These are phyloP conservation scores for Clarias platycephalus DNA, from an alignment of 2,797 vertebrate genomes.

Conservation along the genomic window DNA sequence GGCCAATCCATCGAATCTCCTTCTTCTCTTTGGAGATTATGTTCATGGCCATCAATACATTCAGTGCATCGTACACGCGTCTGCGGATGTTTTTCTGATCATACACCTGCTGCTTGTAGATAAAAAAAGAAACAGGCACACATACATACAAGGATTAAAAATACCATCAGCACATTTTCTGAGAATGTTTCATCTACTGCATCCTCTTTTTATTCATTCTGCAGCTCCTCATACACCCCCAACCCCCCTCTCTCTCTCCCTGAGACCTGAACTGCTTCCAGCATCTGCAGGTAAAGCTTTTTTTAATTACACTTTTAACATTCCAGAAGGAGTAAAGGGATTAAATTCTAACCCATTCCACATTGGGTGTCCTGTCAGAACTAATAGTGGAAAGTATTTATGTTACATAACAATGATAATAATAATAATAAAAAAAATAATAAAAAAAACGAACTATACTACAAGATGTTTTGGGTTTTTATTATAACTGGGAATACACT, in stretches of 20 bases:
- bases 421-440: no score
- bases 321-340: slow-evolving; percentile 49
- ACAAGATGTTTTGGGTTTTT: neutral
- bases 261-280: neutral
- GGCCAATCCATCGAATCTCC: slow-evolving; percentile 86
- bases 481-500: neutral
- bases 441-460: neutral
- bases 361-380: slow-evolving; percentile 44
- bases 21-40: slow-evolving; percentile 91
- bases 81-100: slow-evolving; percentile 90
- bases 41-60: slow-evolving; percentile 89
- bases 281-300: slow-evolving; percentile 33
- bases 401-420: neutral
- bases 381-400: slow-evolving; percentile 52
- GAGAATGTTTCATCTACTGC: neutral
- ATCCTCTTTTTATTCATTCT: neutral
- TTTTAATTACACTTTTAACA: slow-evolving; percentile 59
- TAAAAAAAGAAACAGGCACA: slow-evolving; percentile 18
- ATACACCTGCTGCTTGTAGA: slow-evolving; percentile 77
- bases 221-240: neutral
- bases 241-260: neutral
- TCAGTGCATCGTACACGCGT: slow-evolving; percentile 86
- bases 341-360: slow-evolving; percentile 40
- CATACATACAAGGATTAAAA: neutral
- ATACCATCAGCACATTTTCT: neutral